Evolutionary conservation across 2,113 vertebrate genomes (phyloP), one percentile per base, ranked within the genome.

Genomic region (Catharus minimus): DNA sequence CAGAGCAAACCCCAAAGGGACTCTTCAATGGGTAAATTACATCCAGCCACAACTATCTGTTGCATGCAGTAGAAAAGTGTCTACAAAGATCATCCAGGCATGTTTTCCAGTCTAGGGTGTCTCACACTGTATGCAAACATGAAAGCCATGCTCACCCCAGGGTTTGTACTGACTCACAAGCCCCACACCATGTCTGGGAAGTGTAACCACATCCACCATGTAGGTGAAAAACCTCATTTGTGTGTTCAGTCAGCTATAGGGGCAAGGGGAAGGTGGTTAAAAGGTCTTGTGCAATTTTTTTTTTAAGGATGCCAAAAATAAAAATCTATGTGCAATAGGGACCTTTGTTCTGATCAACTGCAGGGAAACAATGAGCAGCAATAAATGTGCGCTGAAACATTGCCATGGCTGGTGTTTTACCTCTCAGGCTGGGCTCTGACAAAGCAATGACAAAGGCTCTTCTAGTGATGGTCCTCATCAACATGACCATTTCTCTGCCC

Each of bases 281-380:
- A 3, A 79, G 88, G 71, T 76, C 79, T 82, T 33, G 90, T 93
- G 71, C 87, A 67, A 91, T 78, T 95, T 36, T 55, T 74, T 74
- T 84, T 91, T 89, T 94, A 66, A 93, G 90, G 72, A 97, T 96
- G 95, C 96, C 96, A 96, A 90, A 96, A 96, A 86, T 47, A 95
- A 91, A 82, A 82, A 75, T 66, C 69, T 60, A 94, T 74, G 94
- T 97, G 94, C 95, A 95, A 96, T 91, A 96, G 86, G 86, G 82
- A 95, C 88, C 64, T 92, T 89, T 0, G 50, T 96, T 95, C 76
- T 93, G 84, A 83, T 94, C 90, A 85, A 92, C 92, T 95, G 89
- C 96, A 97, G 95, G 95, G 88, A 97, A 96, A 91, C 62, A 69
- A 60, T 39, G 56, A 95, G 92, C 95, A 97, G 97, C 97, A 98